Conservation (phyloP, 35 echinoderm and acorn worm species). For the Amphiura filiformis region DNA sequence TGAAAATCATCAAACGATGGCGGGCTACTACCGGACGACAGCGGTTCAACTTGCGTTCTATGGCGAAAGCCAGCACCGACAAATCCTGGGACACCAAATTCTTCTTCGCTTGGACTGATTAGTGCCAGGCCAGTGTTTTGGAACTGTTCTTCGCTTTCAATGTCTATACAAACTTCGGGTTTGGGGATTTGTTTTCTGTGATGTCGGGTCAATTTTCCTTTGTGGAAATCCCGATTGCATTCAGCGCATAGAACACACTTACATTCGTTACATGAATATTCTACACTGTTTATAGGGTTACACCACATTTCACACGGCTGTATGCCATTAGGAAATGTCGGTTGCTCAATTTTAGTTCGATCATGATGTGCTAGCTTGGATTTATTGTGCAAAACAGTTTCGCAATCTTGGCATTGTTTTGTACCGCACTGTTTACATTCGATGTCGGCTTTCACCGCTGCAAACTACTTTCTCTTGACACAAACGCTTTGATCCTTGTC, state of each 20-base stretch:
- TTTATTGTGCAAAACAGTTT: slow-evolving; percentile 68
- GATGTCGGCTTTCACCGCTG: slow-evolving; percentile 62
- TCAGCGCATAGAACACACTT: slow-evolving; percentile 70
- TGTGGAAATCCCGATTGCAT: slow-evolving; percentile 81
- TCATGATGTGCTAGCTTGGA: slow-evolving; percentile 65
- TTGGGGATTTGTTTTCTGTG: slow-evolving; percentile 74
- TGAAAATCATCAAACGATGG: background rate
- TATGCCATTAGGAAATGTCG: slow-evolving; percentile 35
- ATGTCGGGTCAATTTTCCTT: slow-evolving; percentile 81
- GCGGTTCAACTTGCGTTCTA: background rate
- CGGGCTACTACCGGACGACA: slow-evolving; percentile 14
- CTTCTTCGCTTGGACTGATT: background rate
- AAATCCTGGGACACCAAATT: slow-evolving; percentile 1
- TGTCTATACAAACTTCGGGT: slow-evolving; percentile 17
- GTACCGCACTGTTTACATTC: slow-evolving; percentile 89
- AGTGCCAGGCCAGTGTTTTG: slow-evolving; percentile 8
- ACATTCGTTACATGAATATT: slow-evolving; percentile 80
- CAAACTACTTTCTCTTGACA: slow-evolving; percentile 88
- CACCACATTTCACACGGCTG: slow-evolving; percentile 86
- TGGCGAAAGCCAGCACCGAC: background rate
- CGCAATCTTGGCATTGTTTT: slow-evolving; percentile 79
- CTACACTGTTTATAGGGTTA: slow-evolving; percentile 69
- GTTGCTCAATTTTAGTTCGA: slow-evolving; percentile 75
- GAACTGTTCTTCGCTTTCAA: background rate
- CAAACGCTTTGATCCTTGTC: slow-evolving; percentile 68